Conservation (phyloP, 2,113 vertebrate species). For the Leuciscus idus region DNA sequence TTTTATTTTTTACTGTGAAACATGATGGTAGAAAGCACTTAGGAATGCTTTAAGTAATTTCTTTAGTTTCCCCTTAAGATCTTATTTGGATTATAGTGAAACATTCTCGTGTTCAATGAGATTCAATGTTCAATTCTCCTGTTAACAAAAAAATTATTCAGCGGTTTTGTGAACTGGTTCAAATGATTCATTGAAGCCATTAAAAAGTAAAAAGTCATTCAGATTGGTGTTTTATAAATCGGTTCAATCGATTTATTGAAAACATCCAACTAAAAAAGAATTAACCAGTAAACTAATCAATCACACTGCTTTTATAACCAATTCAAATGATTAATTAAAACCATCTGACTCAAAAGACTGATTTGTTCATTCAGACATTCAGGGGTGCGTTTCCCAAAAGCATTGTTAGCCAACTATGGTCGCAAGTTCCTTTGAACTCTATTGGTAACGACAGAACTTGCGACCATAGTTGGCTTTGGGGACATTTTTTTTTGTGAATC, state of each 20-base stretch:
- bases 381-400: no score
- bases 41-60: neutral
- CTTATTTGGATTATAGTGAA: neutral
- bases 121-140: neutral
- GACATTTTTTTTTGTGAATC: neutral
- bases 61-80: neutral
- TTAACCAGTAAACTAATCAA: neutral
- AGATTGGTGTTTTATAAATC: neutral
- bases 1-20: constrained; percentile 42
- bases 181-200: neutral
- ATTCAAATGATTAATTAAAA: neutral
- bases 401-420: no score
- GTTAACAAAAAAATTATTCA: no score
- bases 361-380: neutral
- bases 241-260: neutral
- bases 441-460: no score
- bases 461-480: no score
- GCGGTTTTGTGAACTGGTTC: neutral
- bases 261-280: neutral
- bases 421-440: no score
- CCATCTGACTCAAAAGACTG: neutral
- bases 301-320: neutral
- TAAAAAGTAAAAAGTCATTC: neutral
- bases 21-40: constrained; percentile 34
- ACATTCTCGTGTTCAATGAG: no score